A percentile compares a stretch with the other conserved stretches of the same genome.
Conservation (phyloP, 2,797 vertebrate species). For the Ibycter americanus region DNA sequence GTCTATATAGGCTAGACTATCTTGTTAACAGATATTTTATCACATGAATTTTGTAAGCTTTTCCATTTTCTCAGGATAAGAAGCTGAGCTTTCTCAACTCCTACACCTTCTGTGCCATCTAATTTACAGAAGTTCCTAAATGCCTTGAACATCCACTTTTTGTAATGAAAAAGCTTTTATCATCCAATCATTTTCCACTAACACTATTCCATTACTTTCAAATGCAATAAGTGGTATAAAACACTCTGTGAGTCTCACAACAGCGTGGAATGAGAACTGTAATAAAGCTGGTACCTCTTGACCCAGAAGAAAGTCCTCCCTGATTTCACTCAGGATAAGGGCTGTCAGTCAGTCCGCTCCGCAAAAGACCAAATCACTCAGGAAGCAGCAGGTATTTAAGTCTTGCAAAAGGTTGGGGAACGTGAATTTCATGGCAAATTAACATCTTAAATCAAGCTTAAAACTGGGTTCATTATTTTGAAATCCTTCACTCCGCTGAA, state of each 20-base stretch:
- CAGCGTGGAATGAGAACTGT: neutral
- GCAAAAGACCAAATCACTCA: neutral
- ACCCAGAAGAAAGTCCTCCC: conserved; percentile 8
- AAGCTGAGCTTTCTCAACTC: neutral
- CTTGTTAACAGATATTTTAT: neutral
- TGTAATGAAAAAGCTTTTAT: conserved; percentile 29
- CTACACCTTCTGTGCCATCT: neutral
- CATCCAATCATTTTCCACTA: neutral
- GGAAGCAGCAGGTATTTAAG: neutral
- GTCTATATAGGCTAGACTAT: neutral
- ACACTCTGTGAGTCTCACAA: neutral
- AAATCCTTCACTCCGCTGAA: neutral
- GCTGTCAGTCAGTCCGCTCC: neutral
- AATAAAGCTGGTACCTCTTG: conserved; percentile 27
- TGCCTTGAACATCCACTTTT: neutral
- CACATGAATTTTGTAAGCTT: neutral
- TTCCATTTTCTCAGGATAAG: neutral
- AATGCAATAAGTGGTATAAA: neutral
- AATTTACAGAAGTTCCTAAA: conserved; percentile 17
- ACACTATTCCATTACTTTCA: neutral
- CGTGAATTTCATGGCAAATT: neutral
- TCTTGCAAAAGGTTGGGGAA: neutral
- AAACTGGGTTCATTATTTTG: neutral
- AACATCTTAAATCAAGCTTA: conserved; percentile 2
- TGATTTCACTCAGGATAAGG: neutral